Percentiles rank a stretch among this genome's conserved stretches.
phyloP scores from a whole-genome alignment of 2,113 vertebrate species.

The Phalacrocorax brasilianus region DNA sequence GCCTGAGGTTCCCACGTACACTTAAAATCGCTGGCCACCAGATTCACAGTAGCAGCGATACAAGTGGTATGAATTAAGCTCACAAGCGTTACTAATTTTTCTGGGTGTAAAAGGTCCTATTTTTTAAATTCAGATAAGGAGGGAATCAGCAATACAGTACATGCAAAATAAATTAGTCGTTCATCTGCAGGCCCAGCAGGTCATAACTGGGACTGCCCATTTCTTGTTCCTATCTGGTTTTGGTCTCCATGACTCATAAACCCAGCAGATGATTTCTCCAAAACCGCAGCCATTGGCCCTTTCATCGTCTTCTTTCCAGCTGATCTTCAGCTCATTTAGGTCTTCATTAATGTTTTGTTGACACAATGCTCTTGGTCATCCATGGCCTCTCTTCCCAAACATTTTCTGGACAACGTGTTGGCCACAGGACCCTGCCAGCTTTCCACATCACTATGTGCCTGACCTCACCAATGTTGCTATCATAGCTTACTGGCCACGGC shows the following conservation, averaged over 20 bases:
- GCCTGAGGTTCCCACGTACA: not conserved
- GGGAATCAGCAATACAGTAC: not conserved
- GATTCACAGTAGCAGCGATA: not conserved
- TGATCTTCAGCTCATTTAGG: not conserved
- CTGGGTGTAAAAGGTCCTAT: constrained; percentile 15
- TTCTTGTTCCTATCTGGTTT: constrained; percentile 18
- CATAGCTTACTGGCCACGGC: not conserved
- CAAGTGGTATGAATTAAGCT: constrained; percentile 15
- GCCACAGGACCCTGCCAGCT: not conserved
- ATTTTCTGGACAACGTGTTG: not conserved
- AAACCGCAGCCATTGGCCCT: not conserved
- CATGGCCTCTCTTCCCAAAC: not conserved
- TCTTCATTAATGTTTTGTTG: not conserved
- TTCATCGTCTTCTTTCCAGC: not conserved
- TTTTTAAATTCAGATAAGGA: not conserved
- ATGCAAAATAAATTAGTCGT: not conserved
- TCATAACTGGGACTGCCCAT: not conserved
- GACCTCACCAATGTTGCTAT: not conserved
- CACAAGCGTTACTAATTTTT: not conserved
- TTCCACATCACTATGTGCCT: not conserved
- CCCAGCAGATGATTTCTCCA: not conserved
- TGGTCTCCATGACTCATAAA: not conserved
- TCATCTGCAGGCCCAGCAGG: not conserved
- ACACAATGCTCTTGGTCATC: constrained; percentile 4
- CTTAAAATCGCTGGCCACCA: not conserved